Base-by-base conservation (phyloP, 1,140 invertebrate species). In the Macrocentrus cingulum region DNA sequence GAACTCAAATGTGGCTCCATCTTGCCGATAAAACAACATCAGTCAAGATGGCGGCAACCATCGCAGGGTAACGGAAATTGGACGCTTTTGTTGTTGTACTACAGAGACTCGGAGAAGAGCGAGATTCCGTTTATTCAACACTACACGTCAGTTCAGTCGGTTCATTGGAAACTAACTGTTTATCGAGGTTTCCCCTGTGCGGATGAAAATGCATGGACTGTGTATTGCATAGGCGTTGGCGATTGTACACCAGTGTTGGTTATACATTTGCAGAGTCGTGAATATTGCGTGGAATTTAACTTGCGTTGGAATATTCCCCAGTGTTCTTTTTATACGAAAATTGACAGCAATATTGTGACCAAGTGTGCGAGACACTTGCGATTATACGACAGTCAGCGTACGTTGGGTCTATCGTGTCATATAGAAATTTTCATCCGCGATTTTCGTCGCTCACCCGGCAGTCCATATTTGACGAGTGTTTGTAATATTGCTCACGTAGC, bases 221-320 rank as follows among this genome's bases (percentile, higher is more conserved):
- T 74, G 70, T 72, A 74, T 72, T 68, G 70, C 66, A 71, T 73
- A 74, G 72, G 72, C 72, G 72, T 73, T 73, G 72, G 71, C 72
- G 68, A 71, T 67, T 62, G 63, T 61, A 60, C 64, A 66, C 59
- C 60, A 65, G 57, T 64, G 64, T 55, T 63, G 67, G 62, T 65
- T 61, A n/a, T n/a, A 69, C 66, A 66, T 67, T 65, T 49, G 46
- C 57, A n/a, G n/a, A n/a, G n/a, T 39, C 55, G 59, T 56, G n/a
- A n/a, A n/a, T 49, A 36, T 48, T 15, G 32, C 64, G 56, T 61
- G 54, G 59, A 51, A 66, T 57, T 59, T 61, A 57, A 34, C 29
- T 20, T 32, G 6, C 9, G 8, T 32, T 36, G 34, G 1, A 16
- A 44, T 20, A 44, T 44, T 44, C 5, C 18, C 42, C 19, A 20